Conservation (phyloP, 2,888 invertebrate genomes). For the Drosophila glabriapex region DNA sequence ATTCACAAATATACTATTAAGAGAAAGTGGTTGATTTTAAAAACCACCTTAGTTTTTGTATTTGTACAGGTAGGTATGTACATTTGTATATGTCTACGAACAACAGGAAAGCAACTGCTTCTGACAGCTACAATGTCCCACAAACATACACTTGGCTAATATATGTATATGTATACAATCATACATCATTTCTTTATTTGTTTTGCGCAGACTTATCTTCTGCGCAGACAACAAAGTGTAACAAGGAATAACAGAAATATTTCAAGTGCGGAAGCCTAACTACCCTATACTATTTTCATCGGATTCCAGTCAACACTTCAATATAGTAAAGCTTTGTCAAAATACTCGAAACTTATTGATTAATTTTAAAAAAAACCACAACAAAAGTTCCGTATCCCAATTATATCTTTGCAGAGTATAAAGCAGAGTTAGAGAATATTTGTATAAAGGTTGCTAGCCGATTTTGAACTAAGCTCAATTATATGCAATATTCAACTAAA, state of each 20-base stretch:
- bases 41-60: slow-evolving; percentile 31
- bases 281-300: neutral
- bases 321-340: neutral
- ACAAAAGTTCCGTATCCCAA: neutral
- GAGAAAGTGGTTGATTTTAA: slow-evolving; percentile 20
- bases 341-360: neutral
- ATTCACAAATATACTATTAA: slow-evolving; percentile 20
- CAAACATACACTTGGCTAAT: slow-evolving; percentile 34
- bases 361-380: neutral
- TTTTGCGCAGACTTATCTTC: slow-evolving; percentile 45
- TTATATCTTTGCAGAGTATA: neutral
- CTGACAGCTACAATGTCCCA: slow-evolving; percentile 35
- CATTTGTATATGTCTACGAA: slow-evolving; percentile 37
- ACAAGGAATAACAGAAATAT: neutral
- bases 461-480: neutral
- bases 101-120: slow-evolving; percentile 32
- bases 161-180: slow-evolving; percentile 30
- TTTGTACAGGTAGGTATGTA: slow-evolving; percentile 50
- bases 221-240: slow-evolving; percentile 45
- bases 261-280: neutral
- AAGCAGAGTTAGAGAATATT: neutral
- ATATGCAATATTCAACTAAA: neutral
- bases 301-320: neutral
- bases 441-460: neutral
- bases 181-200: slow-evolving; percentile 43